Conservation (phyloP, 1,140 invertebrate species). For the Aphelinus atriplicis region DNA sequence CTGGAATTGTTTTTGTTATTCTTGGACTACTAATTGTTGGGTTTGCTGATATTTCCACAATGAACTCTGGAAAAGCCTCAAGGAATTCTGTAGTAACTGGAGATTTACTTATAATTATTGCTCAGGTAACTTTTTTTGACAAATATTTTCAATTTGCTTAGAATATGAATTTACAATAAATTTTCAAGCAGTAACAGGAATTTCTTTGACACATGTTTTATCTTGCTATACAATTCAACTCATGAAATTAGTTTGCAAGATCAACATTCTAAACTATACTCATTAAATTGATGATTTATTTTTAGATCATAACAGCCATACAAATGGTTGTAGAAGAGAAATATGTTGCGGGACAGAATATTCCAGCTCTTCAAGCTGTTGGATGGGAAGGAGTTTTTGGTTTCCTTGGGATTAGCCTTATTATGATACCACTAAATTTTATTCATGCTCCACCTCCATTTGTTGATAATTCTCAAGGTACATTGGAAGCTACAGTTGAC, state of each 20-base stretch:
- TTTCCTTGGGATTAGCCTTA: constrained; percentile 76
- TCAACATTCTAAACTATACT: neutral
- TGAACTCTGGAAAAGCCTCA: constrained; percentile 64
- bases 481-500: constrained; percentile 87
- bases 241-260: too few species aligned
- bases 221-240: neutral
- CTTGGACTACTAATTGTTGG: constrained; percentile 86
- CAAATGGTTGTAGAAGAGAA: constrained; percentile 97
- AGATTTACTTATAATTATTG: constrained; percentile 90
- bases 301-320: constrained; percentile 81
- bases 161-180: too few species aligned
- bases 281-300: constrained; percentile 20
- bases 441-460: constrained; percentile 80
- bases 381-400: constrained; percentile 96
- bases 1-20: constrained; percentile 84
- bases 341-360: constrained; percentile 83
- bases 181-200: too few species aligned
- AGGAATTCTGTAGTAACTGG: constrained; percentile 89
- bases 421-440: constrained; percentile 88
- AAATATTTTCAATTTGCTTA: neutral
- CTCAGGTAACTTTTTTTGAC: constrained; percentile 68
- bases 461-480: constrained; percentile 78
- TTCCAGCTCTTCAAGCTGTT: constrained; percentile 85
- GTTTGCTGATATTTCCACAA: constrained; percentile 75
- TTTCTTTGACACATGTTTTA: too few species aligned